Evolutionary conservation across 2,888 invertebrate species (phyloP).

Genomic region (Clunio marinus): DNA sequence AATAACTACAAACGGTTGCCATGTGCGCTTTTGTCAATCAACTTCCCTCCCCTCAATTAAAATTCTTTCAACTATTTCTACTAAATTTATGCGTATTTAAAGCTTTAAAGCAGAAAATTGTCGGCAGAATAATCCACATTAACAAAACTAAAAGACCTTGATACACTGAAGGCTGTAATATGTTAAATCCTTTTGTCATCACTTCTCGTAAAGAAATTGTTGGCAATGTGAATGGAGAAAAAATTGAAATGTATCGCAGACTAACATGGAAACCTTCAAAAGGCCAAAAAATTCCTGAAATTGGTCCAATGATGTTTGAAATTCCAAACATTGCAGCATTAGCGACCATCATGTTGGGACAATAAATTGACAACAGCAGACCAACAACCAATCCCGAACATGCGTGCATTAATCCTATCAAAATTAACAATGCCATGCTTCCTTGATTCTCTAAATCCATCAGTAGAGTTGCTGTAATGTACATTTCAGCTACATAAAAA

Average conservation of each 20-base stretch:
- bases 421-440: not conserved
- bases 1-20: too few species aligned
- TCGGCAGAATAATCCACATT: not conserved
- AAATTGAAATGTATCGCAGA: not conserved
- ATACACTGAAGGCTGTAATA: not conserved
- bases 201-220: not conserved
- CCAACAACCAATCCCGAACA: too few species aligned
- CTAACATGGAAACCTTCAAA: not conserved
- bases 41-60: too few species aligned
- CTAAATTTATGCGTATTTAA: not conserved
- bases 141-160: not conserved
- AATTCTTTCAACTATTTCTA: not conserved
- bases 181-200: not conserved
- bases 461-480: not conserved
- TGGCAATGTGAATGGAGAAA: not conserved
- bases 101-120: not conserved
- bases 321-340: not conserved
- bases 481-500: too few species aligned
- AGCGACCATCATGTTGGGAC: too few species aligned
- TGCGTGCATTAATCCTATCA: not conserved
- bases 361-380: too few species aligned
- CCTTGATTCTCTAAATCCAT: not conserved
- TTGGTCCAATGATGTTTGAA: too few species aligned
- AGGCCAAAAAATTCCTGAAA: constrained; percentile 17
- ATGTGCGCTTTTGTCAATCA: too few species aligned